phyloP scores from a whole-genome alignment of 2,113 vertebrate species.

The Poecile atricapillus region DNA sequence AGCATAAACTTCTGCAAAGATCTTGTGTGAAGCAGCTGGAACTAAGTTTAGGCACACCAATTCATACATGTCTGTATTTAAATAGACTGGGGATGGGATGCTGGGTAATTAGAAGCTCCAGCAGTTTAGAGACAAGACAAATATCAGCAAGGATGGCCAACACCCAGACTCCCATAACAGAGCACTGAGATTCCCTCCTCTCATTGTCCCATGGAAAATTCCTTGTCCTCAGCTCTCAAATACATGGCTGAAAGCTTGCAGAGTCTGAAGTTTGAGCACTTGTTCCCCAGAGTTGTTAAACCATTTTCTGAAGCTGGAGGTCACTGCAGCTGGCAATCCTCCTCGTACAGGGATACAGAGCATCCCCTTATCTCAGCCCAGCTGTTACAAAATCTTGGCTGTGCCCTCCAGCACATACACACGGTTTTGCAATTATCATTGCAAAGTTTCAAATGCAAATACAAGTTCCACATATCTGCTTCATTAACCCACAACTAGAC shows the following conservation, averaged over 20 bases:
- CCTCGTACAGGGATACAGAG: neutral
- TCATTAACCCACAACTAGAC: neutral
- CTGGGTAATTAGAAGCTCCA: neutral
- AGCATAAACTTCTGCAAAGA: neutral
- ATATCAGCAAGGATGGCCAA: neutral
- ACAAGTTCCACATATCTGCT: neutral
- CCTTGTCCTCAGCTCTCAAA: neutral
- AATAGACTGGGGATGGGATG: neutral
- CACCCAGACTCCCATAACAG: neutral
- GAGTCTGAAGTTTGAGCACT: neutral
- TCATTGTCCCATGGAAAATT: neutral
- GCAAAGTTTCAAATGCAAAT: neutral
- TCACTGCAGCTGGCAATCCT: neutral
- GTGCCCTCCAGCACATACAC: neutral
- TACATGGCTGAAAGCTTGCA: neutral
- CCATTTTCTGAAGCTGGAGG: neutral
- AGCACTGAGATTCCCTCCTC: neutral
- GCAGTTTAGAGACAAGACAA: neutral
- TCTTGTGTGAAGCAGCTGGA: neutral
- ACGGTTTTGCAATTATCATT: constrained; percentile 7
- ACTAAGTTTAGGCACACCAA: neutral
- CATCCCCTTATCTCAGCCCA: neutral
- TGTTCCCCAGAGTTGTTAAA: neutral
- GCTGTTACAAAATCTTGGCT: neutral
- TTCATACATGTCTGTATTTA: neutral